Conservation (phyloP, 2,888 invertebrate species). For the Yponomeuta sedellus region DNA sequence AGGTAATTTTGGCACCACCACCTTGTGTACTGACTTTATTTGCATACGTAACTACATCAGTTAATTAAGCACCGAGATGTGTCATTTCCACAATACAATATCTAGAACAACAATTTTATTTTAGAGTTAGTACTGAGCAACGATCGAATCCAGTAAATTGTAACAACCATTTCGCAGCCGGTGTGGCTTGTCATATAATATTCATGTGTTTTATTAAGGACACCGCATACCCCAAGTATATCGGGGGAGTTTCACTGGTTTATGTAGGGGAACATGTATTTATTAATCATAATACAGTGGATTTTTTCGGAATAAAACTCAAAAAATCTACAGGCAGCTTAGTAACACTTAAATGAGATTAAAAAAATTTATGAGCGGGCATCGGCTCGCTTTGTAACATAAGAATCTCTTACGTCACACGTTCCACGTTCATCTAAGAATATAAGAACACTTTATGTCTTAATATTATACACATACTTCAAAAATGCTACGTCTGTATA, state of each 20-base stretch:
- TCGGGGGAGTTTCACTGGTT: too few species aligned
- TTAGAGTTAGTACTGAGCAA: not conserved
- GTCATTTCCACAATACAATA: not conserved
- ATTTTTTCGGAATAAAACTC: not conserved
- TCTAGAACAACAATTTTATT: not conserved
- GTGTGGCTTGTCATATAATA: not conserved
- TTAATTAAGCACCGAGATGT: not conserved
- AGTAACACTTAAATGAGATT: not conserved
- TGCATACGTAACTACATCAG: not conserved
- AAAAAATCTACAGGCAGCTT: not conserved
- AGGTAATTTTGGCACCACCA: slow-evolving; percentile 1
- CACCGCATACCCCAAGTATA: too few species aligned
- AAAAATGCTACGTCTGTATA: slow-evolving; percentile 15
- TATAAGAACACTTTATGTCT: slow-evolving; percentile 72
- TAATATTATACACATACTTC: slow-evolving; percentile 35
- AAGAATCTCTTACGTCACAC: not conserved
- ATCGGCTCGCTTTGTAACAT: not conserved
- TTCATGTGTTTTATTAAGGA: not conserved
- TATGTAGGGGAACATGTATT: too few species aligned
- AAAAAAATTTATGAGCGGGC: not conserved
- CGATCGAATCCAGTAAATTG: not conserved
- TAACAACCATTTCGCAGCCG: not conserved
- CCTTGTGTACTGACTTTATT: not conserved
- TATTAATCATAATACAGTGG: too few species aligned
- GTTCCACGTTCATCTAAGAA: slow-evolving; percentile 39